Evolutionary conservation across 2,888 invertebrate species (phyloP).

Genomic region (Exocentrus adspersus): DNA sequence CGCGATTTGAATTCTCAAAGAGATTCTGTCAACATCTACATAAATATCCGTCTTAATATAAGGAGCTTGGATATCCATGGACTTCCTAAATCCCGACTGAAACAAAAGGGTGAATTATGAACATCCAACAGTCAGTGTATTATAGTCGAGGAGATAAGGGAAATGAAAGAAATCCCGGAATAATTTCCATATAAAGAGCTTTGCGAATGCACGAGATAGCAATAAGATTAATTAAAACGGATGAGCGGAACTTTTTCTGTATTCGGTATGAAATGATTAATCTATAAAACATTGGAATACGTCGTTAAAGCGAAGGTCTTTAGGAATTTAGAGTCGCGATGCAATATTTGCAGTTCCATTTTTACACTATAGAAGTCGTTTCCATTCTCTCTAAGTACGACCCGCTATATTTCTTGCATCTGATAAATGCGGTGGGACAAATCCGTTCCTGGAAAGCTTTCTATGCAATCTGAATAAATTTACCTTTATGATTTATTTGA

Average conservation of each 20-base stretch:
- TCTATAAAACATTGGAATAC: too few relatives aligned
- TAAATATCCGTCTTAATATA: conserved; percentile 1
- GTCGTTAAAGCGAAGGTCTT: too few relatives aligned
- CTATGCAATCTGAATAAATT: conserved; percentile 3
- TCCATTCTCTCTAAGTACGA: neutral
- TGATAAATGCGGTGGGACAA: neutral
- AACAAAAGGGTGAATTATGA: neutral
- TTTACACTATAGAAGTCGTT: too few relatives aligned
- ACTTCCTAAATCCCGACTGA: neutral
- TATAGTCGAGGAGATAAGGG: neutral
- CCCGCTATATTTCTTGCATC: neutral
- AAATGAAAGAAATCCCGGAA: neutral
- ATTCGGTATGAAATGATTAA: too few relatives aligned
- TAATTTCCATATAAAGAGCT: neutral
- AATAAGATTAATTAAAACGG: neutral
- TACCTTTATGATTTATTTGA: neutral
- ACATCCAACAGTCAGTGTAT: neutral
- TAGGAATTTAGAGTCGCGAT: too few relatives aligned
- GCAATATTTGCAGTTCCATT: too few relatives aligned
- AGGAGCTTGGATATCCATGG: neutral
- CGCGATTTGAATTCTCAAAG: neutral
- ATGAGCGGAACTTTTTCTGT: too few relatives aligned
- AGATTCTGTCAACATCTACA: neutral
- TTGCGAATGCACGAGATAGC: neutral
- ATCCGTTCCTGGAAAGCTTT: conserved; percentile 1